phyloP scores from a whole-genome alignment of 1,140 invertebrate species.

The Ceratina calcarata region DNA sequence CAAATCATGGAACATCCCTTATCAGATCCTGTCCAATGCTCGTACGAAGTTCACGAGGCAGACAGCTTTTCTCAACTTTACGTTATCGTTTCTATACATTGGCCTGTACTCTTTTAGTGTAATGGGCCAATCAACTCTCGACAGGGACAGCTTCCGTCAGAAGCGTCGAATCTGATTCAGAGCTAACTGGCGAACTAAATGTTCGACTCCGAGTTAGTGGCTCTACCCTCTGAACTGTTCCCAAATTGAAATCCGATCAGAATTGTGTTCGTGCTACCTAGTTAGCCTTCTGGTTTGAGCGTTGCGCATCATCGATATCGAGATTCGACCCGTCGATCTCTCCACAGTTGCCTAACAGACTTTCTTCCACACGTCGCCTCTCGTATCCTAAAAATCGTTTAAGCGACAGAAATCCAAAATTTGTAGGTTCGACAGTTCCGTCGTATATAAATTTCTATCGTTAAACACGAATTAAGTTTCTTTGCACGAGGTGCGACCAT shows the following conservation, averaged over 20 bases:
- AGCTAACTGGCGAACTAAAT: slow-evolving; percentile 5
- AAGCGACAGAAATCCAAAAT: too few species aligned
- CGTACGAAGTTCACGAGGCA: not conserved
- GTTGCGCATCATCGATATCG: not conserved
- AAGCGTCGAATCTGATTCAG: not conserved
- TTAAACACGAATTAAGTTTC: too few species aligned
- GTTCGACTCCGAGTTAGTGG: slow-evolving; percentile 2
- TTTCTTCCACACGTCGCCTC: too few species aligned
- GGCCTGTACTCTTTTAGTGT: not conserved
- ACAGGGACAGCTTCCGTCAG: not conserved
- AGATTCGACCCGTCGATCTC: not conserved
- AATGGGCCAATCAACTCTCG: not conserved
- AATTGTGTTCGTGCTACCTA: slow-evolving; percentile 21
- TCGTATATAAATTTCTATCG: too few species aligned
- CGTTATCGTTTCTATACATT: too few species aligned
- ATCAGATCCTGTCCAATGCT: not conserved
- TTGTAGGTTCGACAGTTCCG: too few species aligned
- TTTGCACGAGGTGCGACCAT: too few species aligned
- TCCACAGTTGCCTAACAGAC: not conserved
- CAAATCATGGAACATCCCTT: not conserved
- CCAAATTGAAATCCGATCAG: slow-evolving; percentile 33
- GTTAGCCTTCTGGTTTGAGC: slow-evolving; percentile 6
- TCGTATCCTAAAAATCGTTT: too few species aligned
- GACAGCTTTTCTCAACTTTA: not conserved
- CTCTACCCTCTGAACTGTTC: not conserved